A percentile compares a stretch with the other conserved stretches of the same genome.
Evolutionary conservation across 2,113 vertebrate genomes (phyloP).

Genomic region (Ameiurus melas): DNA sequence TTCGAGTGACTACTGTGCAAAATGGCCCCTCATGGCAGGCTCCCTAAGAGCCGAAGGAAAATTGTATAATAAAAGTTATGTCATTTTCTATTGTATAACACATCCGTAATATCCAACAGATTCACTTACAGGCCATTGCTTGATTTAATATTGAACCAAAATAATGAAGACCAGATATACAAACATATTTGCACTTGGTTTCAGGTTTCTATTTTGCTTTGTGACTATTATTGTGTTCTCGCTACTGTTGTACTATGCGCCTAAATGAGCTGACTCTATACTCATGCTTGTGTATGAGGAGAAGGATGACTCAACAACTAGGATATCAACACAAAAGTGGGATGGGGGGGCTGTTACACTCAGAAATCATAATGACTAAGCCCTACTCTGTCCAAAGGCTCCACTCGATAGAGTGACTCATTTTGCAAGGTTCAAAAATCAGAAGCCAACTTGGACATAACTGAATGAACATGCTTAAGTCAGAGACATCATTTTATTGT

Average conservation of each 20-base stretch:
- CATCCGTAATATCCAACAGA: neutral
- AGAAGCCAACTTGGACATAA: neutral
- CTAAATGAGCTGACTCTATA: neutral
- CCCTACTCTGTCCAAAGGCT: neutral
- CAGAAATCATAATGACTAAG: neutral
- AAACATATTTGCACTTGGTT: neutral
- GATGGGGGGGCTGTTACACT: neutral
- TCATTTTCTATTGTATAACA: neutral
- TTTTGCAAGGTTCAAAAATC: neutral
- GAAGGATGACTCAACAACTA: neutral
- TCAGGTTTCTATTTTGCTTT: neutral
- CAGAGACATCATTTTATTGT: neutral
- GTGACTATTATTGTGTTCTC: too few relatives aligned
- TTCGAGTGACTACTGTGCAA: conserved; percentile 52
- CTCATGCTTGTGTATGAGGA: neutral
- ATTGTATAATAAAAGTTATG: conserved; percentile 34
- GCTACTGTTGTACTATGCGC: neutral
- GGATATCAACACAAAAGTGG: neutral
- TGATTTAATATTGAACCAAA: neutral
- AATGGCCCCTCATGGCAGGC: conserved; percentile 35
- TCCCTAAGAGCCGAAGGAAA: conserved; percentile 18
- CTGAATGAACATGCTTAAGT: neutral
- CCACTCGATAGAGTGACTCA: neutral
- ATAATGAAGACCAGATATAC: neutral
- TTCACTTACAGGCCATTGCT: neutral